Evolutionary conservation across 1,140 invertebrate genomes (phyloP).

Genomic region (Tyrophagus putrescentiae): DNA sequence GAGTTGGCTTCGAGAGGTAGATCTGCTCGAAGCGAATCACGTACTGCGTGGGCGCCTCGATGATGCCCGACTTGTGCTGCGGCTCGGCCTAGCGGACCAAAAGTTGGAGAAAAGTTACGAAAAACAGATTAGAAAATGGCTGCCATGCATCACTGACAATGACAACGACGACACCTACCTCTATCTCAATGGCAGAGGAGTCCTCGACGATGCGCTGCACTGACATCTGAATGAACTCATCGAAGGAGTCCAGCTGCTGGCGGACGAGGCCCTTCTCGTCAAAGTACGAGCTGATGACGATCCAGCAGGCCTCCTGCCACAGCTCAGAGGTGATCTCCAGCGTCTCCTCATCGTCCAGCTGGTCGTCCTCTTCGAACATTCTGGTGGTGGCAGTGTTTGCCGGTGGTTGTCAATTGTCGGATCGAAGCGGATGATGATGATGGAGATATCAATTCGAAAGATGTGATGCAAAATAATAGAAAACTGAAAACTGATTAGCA

Average conservation of each 20-base stretch:
- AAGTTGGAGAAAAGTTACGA: too few relatives aligned
- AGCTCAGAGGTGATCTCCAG: constrained; percentile 85
- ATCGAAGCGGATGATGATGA: too few relatives aligned
- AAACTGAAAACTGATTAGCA: too few relatives aligned
- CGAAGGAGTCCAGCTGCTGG: constrained; percentile 95
- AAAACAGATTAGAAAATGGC: too few relatives aligned
- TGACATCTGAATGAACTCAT: constrained; percentile 99
- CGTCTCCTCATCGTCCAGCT: constrained; percentile 43
- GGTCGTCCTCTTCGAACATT: constrained; percentile 22
- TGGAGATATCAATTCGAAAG: too few relatives aligned
- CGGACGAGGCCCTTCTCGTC: constrained; percentile 96
- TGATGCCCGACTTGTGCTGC: constrained; percentile 77
- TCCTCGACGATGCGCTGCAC: constrained; percentile 97
- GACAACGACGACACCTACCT: too few relatives aligned
- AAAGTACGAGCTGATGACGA: constrained; percentile 97
- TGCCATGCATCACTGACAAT: too few relatives aligned
- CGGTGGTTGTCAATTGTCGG: too few relatives aligned
- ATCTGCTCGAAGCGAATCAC: constrained; percentile 95
- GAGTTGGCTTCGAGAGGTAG: constrained; percentile 93
- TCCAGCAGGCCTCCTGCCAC: constrained; percentile 99
- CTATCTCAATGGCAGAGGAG: constrained; percentile 87
- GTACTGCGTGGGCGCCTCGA: constrained; percentile 81
- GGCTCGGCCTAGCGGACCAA: constrained; percentile 54
- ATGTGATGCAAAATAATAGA: too few relatives aligned
- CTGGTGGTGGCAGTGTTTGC: too few relatives aligned